Conservation (phyloP, 2,113 vertebrate species). For the Passer domesticus region DNA sequence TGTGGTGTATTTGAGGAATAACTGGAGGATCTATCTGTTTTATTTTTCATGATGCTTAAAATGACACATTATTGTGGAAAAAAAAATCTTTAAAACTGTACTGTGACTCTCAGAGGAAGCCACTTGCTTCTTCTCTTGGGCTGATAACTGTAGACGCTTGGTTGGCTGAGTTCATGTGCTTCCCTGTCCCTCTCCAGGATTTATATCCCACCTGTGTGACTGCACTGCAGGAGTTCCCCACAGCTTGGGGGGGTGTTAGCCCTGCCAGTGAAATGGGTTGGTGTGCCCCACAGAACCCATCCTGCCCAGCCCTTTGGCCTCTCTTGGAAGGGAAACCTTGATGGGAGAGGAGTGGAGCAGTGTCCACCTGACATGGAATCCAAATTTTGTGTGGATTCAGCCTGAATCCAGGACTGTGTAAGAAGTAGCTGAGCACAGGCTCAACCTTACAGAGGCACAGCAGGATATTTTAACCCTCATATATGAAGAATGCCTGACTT, state of each 20-base stretch:
- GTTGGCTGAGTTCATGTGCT: background rate
- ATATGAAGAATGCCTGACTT: background rate
- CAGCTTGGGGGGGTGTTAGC: background rate
- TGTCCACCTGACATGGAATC: background rate
- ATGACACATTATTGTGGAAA: background rate
- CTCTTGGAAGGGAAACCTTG: background rate
- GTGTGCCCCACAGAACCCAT: background rate
- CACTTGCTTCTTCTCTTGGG: background rate
- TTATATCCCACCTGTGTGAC: background rate
- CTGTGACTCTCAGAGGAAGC: background rate
- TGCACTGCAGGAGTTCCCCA: too few species aligned
- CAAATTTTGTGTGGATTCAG: background rate
- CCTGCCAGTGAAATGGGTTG: accelerated
- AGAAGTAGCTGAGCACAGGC: background rate
- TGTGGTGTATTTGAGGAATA: background rate
- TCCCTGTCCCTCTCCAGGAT: background rate
- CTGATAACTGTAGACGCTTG: background rate
- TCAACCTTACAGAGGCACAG: background rate
- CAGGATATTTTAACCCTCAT: background rate
- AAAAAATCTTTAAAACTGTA: background rate
- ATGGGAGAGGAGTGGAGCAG: background rate
- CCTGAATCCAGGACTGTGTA: background rate
- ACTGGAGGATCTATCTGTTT: background rate
- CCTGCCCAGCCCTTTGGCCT: background rate
- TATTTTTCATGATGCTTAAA: background rate